Percentiles rank a stretch among this genome's conserved stretches.
phyloP scores from a whole-genome alignment of 2,797 vertebrate genomes.

The Phataginus tetradactyla region DNA sequence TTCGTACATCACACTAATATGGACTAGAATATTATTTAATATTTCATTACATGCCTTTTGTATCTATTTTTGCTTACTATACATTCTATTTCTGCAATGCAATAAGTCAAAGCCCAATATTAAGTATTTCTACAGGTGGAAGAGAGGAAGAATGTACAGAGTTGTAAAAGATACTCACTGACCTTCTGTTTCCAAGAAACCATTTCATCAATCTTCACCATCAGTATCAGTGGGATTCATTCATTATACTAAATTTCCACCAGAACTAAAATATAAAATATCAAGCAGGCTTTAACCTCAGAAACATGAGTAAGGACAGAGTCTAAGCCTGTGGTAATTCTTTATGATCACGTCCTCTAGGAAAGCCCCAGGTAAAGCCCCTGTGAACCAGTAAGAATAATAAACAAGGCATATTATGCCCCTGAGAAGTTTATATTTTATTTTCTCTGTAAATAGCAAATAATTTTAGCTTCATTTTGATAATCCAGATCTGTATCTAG shows the following conservation, averaged over 20 bases:
- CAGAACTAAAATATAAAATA: conserved; percentile 53
- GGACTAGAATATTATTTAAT: neutral
- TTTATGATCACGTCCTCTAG: neutral
- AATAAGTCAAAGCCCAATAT: conserved; percentile 17
- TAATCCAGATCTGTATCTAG: neutral
- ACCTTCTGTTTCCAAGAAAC: conserved; percentile 66
- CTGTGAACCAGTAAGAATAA: neutral
- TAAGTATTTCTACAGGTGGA: conserved; percentile 32
- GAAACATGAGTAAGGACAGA: conserved; percentile 13
- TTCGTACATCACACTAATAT: neutral
- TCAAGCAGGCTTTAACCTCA: conserved; percentile 59
- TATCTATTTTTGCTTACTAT: neutral
- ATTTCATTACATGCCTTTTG: neutral
- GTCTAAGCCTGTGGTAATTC: conserved; percentile 21
- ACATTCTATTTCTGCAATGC: neutral
- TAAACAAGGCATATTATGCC: neutral
- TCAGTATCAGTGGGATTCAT: conserved; percentile 64
- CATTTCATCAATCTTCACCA: conserved; percentile 73
- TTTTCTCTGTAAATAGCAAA: neutral
- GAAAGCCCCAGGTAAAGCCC: neutral
- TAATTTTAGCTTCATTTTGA: neutral
- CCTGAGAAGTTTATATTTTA: neutral
- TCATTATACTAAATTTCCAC: conserved; percentile 66
- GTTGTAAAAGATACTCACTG: conserved; percentile 61
- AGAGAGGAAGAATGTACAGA: neutral